phyloP scores from a whole-genome alignment of 2,113 vertebrate genomes.

The Tauraco erythrolophus region DNA sequence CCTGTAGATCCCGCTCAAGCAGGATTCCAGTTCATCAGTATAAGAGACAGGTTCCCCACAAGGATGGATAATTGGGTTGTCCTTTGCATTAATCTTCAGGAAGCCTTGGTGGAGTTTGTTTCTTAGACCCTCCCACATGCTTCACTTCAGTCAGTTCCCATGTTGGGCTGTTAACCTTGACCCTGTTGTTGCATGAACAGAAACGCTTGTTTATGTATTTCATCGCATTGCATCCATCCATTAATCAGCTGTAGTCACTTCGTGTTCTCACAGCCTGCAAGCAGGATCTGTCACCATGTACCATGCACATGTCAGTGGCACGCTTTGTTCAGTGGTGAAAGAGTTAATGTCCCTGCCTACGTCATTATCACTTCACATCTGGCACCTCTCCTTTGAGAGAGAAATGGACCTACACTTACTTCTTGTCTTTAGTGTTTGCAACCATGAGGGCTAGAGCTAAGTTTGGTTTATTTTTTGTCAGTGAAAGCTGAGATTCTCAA shows the following conservation, averaged over 20 bases:
- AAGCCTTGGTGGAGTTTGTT: neutral
- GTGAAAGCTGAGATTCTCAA: neutral
- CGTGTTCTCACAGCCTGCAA: neutral
- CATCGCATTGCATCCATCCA: neutral
- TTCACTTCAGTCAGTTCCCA: neutral
- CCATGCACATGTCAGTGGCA: neutral
- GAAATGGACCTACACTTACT: neutral
- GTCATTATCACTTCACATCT: neutral
- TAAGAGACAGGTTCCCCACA: fast-evolving
- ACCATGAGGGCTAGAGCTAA: neutral
- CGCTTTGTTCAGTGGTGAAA: neutral
- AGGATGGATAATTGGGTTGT: neutral
- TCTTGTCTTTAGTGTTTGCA: neutral
- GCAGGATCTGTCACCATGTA: neutral
- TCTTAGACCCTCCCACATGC: neutral
- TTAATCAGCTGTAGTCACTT: neutral
- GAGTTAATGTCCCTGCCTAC: neutral
- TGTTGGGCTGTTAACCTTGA: neutral
- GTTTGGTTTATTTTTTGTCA: neutral
- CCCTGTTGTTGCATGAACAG: neutral
- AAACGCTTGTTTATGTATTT: neutral
- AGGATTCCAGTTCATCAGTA: neutral
- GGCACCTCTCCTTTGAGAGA: neutral
- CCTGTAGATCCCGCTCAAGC: neutral
- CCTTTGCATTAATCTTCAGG: neutral